These are phyloP conservation scores for Ruditapes philippinarum DNA, from an alignment of 1,140 invertebrate species.

Conservation along the genomic window DNA sequence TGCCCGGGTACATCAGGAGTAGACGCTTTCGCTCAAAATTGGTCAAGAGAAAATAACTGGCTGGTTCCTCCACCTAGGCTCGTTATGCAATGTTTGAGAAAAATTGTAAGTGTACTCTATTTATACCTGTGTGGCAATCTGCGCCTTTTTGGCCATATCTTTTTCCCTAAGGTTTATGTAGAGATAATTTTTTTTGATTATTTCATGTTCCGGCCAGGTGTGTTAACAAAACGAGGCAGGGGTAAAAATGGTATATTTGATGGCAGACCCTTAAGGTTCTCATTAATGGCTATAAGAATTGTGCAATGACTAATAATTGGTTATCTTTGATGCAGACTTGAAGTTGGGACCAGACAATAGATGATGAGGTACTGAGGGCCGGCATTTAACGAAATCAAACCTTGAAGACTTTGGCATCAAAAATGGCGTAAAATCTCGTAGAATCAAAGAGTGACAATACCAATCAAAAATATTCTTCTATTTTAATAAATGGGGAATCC, in stretches of 20 bases:
- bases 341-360: background rate
- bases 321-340: background rate
- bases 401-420: too few species aligned
- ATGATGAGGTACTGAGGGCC: background rate
- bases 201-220: background rate
- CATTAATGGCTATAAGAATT: background rate
- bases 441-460: too few species aligned
- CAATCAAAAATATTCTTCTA: too few species aligned
- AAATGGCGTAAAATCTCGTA: too few species aligned
- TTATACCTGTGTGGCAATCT: background rate
- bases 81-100: background rate
- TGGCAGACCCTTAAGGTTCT: background rate
- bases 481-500: background rate
- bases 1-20: background rate
- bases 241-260: slow-evolving; percentile 27
- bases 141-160: background rate
- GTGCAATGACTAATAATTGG: background rate
- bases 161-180: background rate
- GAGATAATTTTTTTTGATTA: too few species aligned
- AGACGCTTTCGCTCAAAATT: background rate
- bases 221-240: background rate
- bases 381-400: background rate
- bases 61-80: background rate
- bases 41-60: background rate
- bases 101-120: background rate